Percentiles rank a stretch among this genome's conserved stretches.
These are phyloP conservation scores for Arion vulgaris DNA, from an alignment of 1,140 invertebrate genomes.

Conservation along the genomic window DNA sequence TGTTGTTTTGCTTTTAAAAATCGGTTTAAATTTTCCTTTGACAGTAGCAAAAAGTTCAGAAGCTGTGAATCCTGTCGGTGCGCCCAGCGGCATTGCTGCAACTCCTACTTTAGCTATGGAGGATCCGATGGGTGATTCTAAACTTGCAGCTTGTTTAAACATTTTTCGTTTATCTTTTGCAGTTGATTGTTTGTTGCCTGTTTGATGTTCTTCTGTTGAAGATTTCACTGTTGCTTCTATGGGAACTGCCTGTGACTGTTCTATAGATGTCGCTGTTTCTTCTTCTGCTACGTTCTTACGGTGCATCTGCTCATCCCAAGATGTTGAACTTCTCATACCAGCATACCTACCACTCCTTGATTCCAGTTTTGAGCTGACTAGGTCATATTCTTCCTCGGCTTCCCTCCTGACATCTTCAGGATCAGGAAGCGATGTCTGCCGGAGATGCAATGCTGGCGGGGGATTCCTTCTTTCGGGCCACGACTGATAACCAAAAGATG, in stretches of 20 bases:
- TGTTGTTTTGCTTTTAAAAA: slow-evolving; percentile 32
- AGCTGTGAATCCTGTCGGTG: slow-evolving; percentile 45
- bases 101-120: slow-evolving; percentile 47
- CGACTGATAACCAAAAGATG: slow-evolving; percentile 42
- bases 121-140: slow-evolving; percentile 45
- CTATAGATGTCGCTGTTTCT: background rate
- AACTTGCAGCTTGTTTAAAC: slow-evolving; percentile 51
- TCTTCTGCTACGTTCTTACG: background rate
- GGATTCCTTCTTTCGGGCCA: slow-evolving; percentile 48
- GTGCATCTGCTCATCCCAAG: slow-evolving; percentile 48
- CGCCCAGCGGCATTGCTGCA: slow-evolving; percentile 42
- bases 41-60: slow-evolving; percentile 49
- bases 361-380: slow-evolving; percentile 36
- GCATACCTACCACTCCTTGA: background rate
- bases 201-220: background rate
- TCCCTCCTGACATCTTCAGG: slow-evolving; percentile 38
- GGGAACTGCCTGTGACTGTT: background rate
- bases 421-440: slow-evolving; percentile 29
- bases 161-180: slow-evolving; percentile 51
- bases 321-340: slow-evolving; percentile 41
- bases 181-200: slow-evolving; percentile 40
- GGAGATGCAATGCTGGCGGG: background rate
- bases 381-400: slow-evolving; percentile 45
- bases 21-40: slow-evolving; percentile 46
- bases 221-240: background rate